Evolutionary conservation across 1,140 invertebrate species (phyloP), one percentile per base, ranked within the genome.

Genomic region (Aphelenchoides besseyi): DNA sequence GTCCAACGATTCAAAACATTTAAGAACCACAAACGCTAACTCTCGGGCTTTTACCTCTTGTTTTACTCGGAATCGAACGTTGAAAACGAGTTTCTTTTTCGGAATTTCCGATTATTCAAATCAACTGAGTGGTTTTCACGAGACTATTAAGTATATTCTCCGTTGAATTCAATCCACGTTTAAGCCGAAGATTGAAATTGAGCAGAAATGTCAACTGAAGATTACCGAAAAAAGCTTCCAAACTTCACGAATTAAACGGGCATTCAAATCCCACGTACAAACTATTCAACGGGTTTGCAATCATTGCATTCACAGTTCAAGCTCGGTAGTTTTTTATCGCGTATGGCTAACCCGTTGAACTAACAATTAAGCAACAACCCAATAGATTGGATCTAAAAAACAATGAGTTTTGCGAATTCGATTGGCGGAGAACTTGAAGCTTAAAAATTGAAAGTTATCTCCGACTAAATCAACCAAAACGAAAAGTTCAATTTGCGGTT

Each of bases 81-180:
- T 59, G 55, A 59, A 8, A 33, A 18, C 55, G 5, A 23, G 55
- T 59, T 59, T 5, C 18, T 59, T 59, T 5, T 59, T 59, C 5
- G n/a, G 5, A 59, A 59, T 28, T 41, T n/a, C 12, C 5, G 18
- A 59, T 59, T 18, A 59, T 59, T 59, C 55, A 59, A 59, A 59
- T 8, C 55, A 33, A 59, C 5, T n/a, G n/a, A 41, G n/a, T n/a
- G n/a, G 5, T 41, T 41, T 41, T 41, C n/a, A n/a, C n/a, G 5
- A 8, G 5, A 41, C 37, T 8, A 41, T n/a, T 41, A n/a, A 5
- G n/a, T 8, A 5, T 5, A 41, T 41, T 41, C n/a, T n/a, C n/a
- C n/a, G 5, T 41, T 41, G 37, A 41, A 41, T 5, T 41, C 37
- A n/a, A 41, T 41, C 37, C 5, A 41, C 5, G 37, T 41, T 41